Evolutionary conservation across 92 coral and sea anemone genomes (phyloP), one percentile per base, ranked within the genome.

Genomic region (Epizoanthus scotinus): DNA sequence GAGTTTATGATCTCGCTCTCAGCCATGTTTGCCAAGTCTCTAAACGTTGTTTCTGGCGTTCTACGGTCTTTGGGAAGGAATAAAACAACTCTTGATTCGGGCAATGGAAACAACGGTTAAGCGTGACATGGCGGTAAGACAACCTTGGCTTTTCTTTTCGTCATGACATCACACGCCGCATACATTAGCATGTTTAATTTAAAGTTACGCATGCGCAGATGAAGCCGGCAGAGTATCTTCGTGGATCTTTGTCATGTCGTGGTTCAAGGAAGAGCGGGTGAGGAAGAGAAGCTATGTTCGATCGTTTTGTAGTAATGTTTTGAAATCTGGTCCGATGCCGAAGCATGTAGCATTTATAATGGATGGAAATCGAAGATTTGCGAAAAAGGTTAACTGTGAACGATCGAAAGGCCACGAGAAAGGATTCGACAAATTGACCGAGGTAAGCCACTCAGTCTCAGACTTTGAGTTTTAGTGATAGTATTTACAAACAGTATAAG

Each of bases 81-180:
- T 84, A 78, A 82, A 78, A 91, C 82, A 82, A 78, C 86, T 84
- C 52, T 79, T 84, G 88, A 84, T 79, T 88, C 80, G 80, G 87
- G 71, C 86, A 86, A 77, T 77, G 15, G 49, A 55, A 66, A 83
- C 87, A 86, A 92, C 97, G 97, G 92, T 91, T 79, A 90, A 90
- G 97, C 97, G 97, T 92, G 97, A 92, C 97, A 92, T 92, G 97
- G 97, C 97, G 97, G 97, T 92, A 90, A 92, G 15, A 90, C 94
- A 70, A 87, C 85, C 82, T 78, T 85, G 87, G 86, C 77, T 87
- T 90, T 85, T 82, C 88, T 85, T 88, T 92, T 90, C 91, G 94
- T 90, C 97, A 92, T 92, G 97, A 92, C 95, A 91, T 91, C 95
- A 91, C 86, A 67, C 81, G 68, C 67, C 17, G 57, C 49, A 47